These are phyloP conservation scores for Drosophila helvetica DNA, from an alignment of 2,888 invertebrate genomes.

Conservation along the genomic window DNA sequence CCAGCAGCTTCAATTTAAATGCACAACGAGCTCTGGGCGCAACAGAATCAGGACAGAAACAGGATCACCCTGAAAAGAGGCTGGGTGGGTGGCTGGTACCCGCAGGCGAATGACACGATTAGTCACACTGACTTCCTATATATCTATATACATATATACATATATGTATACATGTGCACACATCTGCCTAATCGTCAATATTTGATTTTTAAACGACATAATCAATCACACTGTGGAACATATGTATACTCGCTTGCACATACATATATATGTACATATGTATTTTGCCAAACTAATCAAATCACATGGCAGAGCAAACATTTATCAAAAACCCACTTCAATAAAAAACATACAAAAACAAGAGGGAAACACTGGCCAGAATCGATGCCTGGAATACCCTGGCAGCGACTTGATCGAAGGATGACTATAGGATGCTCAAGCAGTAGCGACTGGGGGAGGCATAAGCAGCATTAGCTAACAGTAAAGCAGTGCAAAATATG, in stretches of 20 bases:
- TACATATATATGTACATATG: constrained; percentile 37
- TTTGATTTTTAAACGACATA: constrained; percentile 70
- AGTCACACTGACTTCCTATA: constrained; percentile 38
- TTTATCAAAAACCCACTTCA: constrained; percentile 54
- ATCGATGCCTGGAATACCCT: background rate
- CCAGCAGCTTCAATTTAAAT: constrained; percentile 53
- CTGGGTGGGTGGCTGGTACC: too few relatives aligned
- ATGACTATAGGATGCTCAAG: too few relatives aligned
- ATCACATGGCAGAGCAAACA: constrained; percentile 70
- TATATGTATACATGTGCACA: constrained; percentile 14
- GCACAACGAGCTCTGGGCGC: constrained; percentile 29
- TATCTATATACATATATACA: background rate
- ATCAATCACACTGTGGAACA: constrained; percentile 65
- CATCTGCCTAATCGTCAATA: constrained; percentile 65
- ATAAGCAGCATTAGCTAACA: background rate
- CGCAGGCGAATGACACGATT: constrained; percentile 45
- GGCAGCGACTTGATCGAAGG: too few relatives aligned
- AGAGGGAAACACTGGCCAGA: background rate
- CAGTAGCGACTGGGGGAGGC: too few relatives aligned
- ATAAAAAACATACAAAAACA: constrained; percentile 21
- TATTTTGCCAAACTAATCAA: constrained; percentile 66
- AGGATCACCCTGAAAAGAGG: constrained; percentile 13
- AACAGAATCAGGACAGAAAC: constrained; percentile 1
- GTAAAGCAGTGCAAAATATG: background rate
- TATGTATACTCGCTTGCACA: background rate